Base-by-base conservation (phyloP, 2,797 vertebrate genomes). In the Sebastes wilsoni region DNA sequence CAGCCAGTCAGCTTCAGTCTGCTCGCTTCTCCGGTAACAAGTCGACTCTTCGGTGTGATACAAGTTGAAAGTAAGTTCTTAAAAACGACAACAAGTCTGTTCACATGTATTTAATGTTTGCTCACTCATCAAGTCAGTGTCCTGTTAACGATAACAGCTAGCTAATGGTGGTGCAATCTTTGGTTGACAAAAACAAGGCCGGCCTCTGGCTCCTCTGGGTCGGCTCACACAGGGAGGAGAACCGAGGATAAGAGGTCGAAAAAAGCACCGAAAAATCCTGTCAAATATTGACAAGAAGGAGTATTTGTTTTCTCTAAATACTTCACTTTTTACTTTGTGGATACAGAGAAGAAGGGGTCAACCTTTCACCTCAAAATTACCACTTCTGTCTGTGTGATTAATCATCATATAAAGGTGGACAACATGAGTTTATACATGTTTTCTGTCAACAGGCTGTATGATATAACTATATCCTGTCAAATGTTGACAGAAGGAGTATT, bases 181-280 rank as follows among this genome's bases (percentile, higher is more conserved):
- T 85, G 72, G 46, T 84, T 79, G 86, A 77, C 69, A 81, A 87
- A 82, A 92, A 88, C 93, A 89, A 91, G 92, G 87, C 52, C 83
- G 92, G 87, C 52, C 83, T 87, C 74, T 83, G 66, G 83, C 82
- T 86, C 66, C 56, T 89, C 32, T 84, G 80, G 86, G 83, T 88
- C 72, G 61, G 22, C 46, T 87, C 66, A 80, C 79, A 20, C 22
- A 52, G 79, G 67, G 74, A 80, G 75, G 72, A 79, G 65, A 77
- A 55, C 77, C 70, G 22, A 34, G 28, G 46, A 73, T 49, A 67
- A 9, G 32, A 64, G 28, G 54, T 71, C 22, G 22, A 54, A 23
- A 10, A n/a, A n/a, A n/a, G n/a, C n/a, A n/a, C n/a, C n/a, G n/a
- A n/a, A n/a, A 42, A 27, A 36, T 52, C 2, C 2, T 46, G n/a